Conservation (phyloP, 2,797 vertebrate species). For the Bovichtus variegatus region DNA sequence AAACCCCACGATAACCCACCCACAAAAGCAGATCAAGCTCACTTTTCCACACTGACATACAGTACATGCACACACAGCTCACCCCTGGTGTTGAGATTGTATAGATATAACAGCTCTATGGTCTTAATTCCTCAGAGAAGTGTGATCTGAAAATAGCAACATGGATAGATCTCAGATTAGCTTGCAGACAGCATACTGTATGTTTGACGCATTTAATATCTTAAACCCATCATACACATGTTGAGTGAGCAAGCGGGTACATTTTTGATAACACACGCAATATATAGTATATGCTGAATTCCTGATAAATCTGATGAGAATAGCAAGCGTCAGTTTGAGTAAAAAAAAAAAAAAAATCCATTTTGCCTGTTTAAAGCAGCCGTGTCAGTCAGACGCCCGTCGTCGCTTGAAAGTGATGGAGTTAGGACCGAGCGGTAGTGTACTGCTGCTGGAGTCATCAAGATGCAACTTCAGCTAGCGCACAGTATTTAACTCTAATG, state of each 20-base stretch:
- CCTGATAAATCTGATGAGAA: background rate
- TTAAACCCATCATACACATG: slow-evolving; percentile 12
- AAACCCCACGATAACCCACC: background rate
- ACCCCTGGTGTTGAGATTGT: background rate
- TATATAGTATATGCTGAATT: slow-evolving; percentile 6
- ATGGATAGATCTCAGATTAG: slow-evolving; percentile 14
- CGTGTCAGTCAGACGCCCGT: background rate
- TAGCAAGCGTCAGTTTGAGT: background rate
- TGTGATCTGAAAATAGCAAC: slow-evolving; percentile 20
- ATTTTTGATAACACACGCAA: slow-evolving; percentile 3
- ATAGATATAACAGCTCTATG: slow-evolving; percentile 1
- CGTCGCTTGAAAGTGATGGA: slow-evolving; percentile 25
- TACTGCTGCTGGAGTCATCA: slow-evolving; percentile 54
- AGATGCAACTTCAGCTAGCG: slow-evolving; percentile 59
- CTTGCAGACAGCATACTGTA: background rate
- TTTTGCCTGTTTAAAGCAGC: background rate
- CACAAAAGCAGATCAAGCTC: background rate
- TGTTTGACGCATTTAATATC: slow-evolving; percentile 14
- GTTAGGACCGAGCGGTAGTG: slow-evolving; percentile 12
- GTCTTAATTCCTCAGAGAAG: slow-evolving; percentile 11
- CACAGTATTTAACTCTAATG: slow-evolving; percentile 76
- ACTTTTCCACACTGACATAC: background rate
- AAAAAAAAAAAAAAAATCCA: too few species aligned
- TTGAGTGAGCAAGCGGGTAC: slow-evolving; percentile 7
- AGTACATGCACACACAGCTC: background rate